Evolutionary conservation across 1,140 invertebrate genomes (phyloP).

Genomic region (Dendroctonus ponderosae): DNA sequence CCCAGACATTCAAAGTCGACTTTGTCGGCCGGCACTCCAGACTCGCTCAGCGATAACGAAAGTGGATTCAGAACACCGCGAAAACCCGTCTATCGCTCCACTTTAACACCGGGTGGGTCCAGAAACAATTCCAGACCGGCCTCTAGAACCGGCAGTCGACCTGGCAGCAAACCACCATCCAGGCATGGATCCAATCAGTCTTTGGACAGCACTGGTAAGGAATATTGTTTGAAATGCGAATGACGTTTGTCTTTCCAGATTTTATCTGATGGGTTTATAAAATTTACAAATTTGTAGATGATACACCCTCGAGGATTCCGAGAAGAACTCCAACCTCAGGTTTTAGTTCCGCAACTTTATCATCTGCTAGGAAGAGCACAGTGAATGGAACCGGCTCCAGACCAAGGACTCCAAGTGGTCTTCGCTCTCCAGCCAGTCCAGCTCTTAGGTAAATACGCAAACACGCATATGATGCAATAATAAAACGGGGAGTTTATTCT

Average conservation of each 20-base stretch:
- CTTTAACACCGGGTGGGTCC: constrained; percentile 67
- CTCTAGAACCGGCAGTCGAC: constrained; percentile 77
- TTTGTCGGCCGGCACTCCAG: constrained; percentile 77
- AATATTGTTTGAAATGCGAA: no score
- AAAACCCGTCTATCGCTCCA: constrained; percentile 59
- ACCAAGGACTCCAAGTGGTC: constrained; percentile 71
- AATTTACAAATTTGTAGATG: constrained; percentile 55
- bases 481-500: no score
- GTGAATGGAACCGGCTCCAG: constrained; percentile 57
- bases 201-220: constrained; percentile 79
- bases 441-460: constrained; percentile 60
- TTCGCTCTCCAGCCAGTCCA: constrained; percentile 64
- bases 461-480: no score
- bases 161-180: constrained; percentile 85
- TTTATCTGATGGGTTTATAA: background rate
- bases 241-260: no score
- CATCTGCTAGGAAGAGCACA: constrained; percentile 50
- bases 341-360: constrained; percentile 57
- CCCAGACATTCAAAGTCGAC: constrained; percentile 68
- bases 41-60: constrained; percentile 85
- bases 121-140: constrained; percentile 68
- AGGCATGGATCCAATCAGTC: constrained; percentile 90
- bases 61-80: constrained; percentile 63
- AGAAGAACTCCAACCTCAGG: constrained; percentile 58
- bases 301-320: constrained; percentile 74